Evolutionary conservation across 37 sponge, comb jelly and placozoan species (phyloP), one percentile per base, ranked within the genome.

Genomic region (Petrosia ficiformis): DNA sequence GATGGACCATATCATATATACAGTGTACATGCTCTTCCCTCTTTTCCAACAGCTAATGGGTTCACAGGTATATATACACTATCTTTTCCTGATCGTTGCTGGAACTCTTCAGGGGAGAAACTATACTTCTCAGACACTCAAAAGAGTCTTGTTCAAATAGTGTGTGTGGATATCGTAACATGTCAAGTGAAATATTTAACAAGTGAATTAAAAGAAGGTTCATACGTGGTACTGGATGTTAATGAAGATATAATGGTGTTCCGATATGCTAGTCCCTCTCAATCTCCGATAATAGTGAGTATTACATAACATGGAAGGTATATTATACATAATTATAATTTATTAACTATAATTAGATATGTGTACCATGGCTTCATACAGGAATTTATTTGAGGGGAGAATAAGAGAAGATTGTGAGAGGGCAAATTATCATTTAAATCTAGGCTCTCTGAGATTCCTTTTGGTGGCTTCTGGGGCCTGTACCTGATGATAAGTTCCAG

Each of bases 151-250:
- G 35, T 34, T 25, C 76, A 77, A 19, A 76, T 44, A n/a, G 39
- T 75, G 3, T 14, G 63, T 48, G 68, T 83, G 4, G 75, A 89
- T 57, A 40, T 44, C 16, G 44, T 28, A 42, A 60, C 38, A 8
- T 42, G 52, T 34, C 5, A 0, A 0, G 76, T 89, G 48, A 39
- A 25, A 33, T 67, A 39, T 14, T 56, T 89, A 28, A 58, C 76
- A 0, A 52, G 33, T 24, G 73, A 64, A 14, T 22, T 40, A 30
- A 69, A 30, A 56, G 40, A 79, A 24, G 94, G 96, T 10, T 64
- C 83, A 29, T 89, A 91, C 90, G 41, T 61, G 0, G 93, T 95
- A 29, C 37, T 89, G 84, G 90, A 86, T 59, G 94, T 89, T 37
- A 48, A 32, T 0, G 39, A 54, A 41, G 84, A 83, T 69, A 29